Conservation (phyloP, 2,113 vertebrate genomes). For the Gadus chalcogrammus region DNA sequence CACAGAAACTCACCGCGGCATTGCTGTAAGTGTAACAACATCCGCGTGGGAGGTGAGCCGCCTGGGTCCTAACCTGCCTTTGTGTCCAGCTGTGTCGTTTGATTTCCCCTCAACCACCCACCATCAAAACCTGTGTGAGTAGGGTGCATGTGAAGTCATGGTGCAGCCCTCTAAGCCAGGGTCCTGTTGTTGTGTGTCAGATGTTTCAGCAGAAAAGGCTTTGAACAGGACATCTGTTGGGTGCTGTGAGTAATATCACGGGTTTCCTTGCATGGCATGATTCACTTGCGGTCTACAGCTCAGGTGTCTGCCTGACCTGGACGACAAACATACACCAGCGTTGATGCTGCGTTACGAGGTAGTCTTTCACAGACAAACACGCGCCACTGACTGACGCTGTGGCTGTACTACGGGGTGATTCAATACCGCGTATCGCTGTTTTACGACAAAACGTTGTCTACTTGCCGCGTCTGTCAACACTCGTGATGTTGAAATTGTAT, state of each 20-base stretch:
- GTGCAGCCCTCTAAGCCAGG: conserved; percentile 36
- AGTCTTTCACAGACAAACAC: no score
- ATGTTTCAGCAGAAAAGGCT: conserved; percentile 50
- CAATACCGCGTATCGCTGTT: background rate
- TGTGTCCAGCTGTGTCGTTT: conserved; percentile 65
- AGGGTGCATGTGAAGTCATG: no score
- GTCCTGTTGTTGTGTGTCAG: conserved; percentile 26
- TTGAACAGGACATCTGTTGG: conserved; percentile 64
- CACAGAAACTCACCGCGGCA: conserved; percentile 12
- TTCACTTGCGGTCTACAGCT: conserved; percentile 31
- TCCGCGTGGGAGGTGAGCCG: conserved; percentile 63
- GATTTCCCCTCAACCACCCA: conserved; percentile 33
- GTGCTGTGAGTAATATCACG: conserved; percentile 47
- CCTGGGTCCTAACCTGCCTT: conserved; percentile 48
- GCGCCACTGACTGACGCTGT: background rate
- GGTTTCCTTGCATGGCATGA: conserved; percentile 22
- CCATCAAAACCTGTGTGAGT: conserved; percentile 22
- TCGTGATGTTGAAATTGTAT: no score
- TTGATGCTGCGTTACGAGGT: no score
- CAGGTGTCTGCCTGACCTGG: conserved; percentile 45
- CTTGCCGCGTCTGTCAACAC: no score
- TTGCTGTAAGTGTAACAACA: conserved; percentile 47
- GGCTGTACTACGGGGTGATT: background rate
- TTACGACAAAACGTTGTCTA: no score
- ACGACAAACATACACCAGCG: conserved; percentile 7